Evolutionary conservation across 2,113 vertebrate genomes (phyloP).

Genomic region (Stigmatopora argus): DNA sequence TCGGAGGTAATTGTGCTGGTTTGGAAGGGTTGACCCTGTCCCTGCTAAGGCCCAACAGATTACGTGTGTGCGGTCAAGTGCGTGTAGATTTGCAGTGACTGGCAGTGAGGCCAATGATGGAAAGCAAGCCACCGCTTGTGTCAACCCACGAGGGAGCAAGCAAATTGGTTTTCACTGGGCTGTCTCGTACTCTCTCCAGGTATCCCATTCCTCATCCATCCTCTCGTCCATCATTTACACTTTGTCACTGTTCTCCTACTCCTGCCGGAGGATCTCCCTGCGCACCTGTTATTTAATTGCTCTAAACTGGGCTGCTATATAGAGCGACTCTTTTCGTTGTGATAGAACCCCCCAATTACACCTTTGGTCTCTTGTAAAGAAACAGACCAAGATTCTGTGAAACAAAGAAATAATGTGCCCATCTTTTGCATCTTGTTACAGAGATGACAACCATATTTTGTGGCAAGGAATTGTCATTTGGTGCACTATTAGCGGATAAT

Average conservation of each 20-base stretch:
- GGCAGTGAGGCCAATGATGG: slow-evolving; percentile 54
- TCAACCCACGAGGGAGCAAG: slow-evolving; percentile 58
- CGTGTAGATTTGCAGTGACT: slow-evolving; percentile 46
- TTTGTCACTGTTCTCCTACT: slow-evolving; percentile 38
- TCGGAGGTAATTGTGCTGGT: slow-evolving; percentile 66
- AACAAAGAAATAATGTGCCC: slow-evolving; percentile 9
- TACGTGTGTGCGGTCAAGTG: slow-evolving; percentile 12
- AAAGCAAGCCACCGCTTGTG: slow-evolving; percentile 56
- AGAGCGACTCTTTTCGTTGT: slow-evolving; percentile 31
- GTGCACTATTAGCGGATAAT: neutral
- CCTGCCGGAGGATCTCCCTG: slow-evolving; percentile 7
- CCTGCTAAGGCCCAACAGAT: slow-evolving; percentile 30
- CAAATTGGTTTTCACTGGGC: slow-evolving; percentile 62
- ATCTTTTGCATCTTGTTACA: slow-evolving; percentile 24
- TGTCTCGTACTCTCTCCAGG: slow-evolving; percentile 44
- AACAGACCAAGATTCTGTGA: slow-evolving; percentile 14
- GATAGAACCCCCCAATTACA: slow-evolving; percentile 22
- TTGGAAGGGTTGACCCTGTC: slow-evolving; percentile 53
- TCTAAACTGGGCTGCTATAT: slow-evolving; percentile 25
- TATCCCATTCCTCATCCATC: slow-evolving; percentile 33
- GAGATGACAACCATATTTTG: neutral
- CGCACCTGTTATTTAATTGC: slow-evolving; percentile 40
- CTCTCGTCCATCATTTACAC: slow-evolving; percentile 42
- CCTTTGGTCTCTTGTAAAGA: neutral
- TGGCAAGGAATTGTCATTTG: neutral